Base-by-base conservation (phyloP, 2,797 vertebrate species). In the Mareca strepera region DNA sequence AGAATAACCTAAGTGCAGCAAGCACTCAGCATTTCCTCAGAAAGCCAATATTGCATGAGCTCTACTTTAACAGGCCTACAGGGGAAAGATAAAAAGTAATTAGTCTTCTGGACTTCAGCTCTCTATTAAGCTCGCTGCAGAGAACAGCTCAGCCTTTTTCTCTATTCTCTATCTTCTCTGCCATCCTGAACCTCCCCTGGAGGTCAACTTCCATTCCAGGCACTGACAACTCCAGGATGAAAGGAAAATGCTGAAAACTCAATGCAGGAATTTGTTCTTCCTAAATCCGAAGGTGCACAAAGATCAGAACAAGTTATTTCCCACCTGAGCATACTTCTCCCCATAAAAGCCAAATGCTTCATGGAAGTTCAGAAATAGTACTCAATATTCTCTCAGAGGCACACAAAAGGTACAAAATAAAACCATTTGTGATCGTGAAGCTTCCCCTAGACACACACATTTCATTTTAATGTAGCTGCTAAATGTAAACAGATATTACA, bases 391-490 rank as follows among this genome's bases (percentile, higher is more conserved):
- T 68, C 69, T 72, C 60, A 80, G 68, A 80, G 8, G 26, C 17
- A 18, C 64, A 67, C 15, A 75, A 22, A 59, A 80, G 69, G 22
- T 66, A 69, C 9, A 87, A 77, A 75, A 33, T 16, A 87, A 77
- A 81, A 9, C 23, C 29, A 7, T 33, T 6, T 44, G 64, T 23
- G 22, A 63, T 7, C 35, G 39, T 9, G 33, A 95, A 82, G 48
- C 35, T 56, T 88, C 46, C 68, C 46, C 56, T 39, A 86, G 67
- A 60, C 76, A 76, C 48, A 84, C 0, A 0, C 28, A 60, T 39
- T 55, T 69, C 44, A 86, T 77, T 91, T 85, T 88, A 88, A 91
- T 50, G 72, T 88, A 85, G 68, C 44, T 75, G 77, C 64, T 92
- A 88, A 89, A 69, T 15, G 68, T 46, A 93, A 93, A 87, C 25